Evolutionary conservation across 2,113 vertebrate genomes (phyloP).

Genomic region (Albula goreensis): DNA sequence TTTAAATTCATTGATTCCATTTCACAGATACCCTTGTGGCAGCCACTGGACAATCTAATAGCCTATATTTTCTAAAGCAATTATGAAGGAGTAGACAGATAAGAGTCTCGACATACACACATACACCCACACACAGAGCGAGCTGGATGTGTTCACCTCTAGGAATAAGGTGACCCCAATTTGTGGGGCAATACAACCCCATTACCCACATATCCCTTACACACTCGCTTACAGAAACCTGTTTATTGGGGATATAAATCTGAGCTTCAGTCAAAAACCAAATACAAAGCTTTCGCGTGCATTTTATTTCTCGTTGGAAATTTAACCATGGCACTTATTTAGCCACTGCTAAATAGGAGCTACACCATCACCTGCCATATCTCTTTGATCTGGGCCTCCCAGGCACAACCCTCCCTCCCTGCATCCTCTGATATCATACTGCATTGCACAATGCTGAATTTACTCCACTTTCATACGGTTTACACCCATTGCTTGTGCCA

Average conservation of each 20-base stretch:
- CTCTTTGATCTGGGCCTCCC: too few relatives aligned
- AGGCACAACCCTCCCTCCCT: not conserved
- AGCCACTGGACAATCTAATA: not conserved
- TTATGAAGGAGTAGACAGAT: not conserved
- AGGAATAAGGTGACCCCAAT: not conserved
- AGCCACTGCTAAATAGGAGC: not conserved
- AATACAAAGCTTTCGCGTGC: not conserved
- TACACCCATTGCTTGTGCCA: not conserved
- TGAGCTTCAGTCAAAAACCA: not conserved
- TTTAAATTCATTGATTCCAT: not conserved
- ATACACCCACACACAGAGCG: not conserved
- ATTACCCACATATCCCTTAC: not conserved
- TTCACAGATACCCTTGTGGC: not conserved
- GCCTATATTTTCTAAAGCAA: constrained; percentile 4
- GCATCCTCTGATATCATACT: not conserved
- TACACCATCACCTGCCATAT: too few relatives aligned
- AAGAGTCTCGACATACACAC: not conserved
- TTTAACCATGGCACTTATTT: not conserved
- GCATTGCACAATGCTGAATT: too few relatives aligned
- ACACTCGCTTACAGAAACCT: not conserved
- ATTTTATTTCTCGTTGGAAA: not conserved
- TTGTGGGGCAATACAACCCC: not conserved
- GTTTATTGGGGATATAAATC: not conserved
- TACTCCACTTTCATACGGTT: not conserved
- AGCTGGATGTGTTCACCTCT: not conserved